These are phyloP conservation scores for Aldrovandia affinis DNA, from an alignment of 2,797 vertebrate genomes.

Conservation along the genomic window DNA sequence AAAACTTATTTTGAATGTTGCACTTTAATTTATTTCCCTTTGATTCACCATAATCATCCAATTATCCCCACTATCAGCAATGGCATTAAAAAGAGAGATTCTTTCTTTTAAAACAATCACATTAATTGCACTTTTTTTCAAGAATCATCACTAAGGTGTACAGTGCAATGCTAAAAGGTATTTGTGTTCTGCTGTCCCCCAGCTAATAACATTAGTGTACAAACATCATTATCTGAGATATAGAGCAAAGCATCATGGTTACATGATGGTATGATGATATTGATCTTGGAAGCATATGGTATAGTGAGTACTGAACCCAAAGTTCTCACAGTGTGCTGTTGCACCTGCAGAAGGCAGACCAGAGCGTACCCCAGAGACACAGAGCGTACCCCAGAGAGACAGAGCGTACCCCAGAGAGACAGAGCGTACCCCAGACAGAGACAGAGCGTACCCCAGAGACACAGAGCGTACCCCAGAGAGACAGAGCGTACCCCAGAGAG, in stretches of 20 bases:
- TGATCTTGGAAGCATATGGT: conserved; percentile 53
- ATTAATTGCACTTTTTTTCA: background rate
- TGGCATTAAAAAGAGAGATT: background rate
- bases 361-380: too few species aligned
- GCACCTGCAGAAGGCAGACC: too few species aligned
- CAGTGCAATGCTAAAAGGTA: background rate
- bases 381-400: too few species aligned
- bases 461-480: too few species aligned
- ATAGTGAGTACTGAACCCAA: background rate
- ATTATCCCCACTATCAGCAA: background rate
- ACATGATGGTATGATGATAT: background rate
- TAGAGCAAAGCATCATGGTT: background rate
- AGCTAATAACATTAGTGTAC: background rate
- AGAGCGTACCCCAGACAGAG: too few species aligned
- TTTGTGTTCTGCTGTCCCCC: too few species aligned
- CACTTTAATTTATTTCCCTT: background rate
- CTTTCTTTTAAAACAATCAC: background rate
- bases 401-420: too few species aligned
- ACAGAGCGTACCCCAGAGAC: too few species aligned
- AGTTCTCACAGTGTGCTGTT: background rate
- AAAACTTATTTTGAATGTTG: background rate
- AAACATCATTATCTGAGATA: background rate
- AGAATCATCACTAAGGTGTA: background rate
- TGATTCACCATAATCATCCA: background rate
- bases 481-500: too few species aligned